Conservation (phyloP, 1,140 invertebrate species). For the Cylas formicarius region DNA sequence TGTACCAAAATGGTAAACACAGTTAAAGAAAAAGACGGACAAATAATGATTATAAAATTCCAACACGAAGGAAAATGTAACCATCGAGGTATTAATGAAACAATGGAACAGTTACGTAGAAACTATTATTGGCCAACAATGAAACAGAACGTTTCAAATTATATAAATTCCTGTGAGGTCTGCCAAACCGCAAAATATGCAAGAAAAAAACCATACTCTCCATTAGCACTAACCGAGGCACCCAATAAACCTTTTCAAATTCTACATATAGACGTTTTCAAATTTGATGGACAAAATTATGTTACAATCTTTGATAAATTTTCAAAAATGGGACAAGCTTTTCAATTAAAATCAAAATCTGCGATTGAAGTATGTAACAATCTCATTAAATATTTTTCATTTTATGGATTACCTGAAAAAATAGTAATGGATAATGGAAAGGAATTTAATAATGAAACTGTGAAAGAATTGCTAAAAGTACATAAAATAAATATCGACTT, state of each 20-base stretch:
- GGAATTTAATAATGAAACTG: too few relatives aligned
- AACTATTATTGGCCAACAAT: conserved; percentile 13
- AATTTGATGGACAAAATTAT: conserved; percentile 4
- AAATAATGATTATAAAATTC: too few relatives aligned
- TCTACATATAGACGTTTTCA: conserved; percentile 14
- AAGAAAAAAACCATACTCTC: conserved; percentile 2
- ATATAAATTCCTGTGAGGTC: conserved; percentile 9
- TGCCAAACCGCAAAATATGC: conserved; percentile 10
- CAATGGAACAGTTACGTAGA: neutral
- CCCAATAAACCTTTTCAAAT: conserved; percentile 5
- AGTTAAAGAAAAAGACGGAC: too few relatives aligned
- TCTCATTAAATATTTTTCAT: too few relatives aligned
- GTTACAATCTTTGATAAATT: conserved; percentile 12
- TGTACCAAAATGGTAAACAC: too few relatives aligned
- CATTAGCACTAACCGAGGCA: conserved; percentile 8
- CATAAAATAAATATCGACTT: too few relatives aligned
- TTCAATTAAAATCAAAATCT: too few relatives aligned
- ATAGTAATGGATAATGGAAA: too few relatives aligned
- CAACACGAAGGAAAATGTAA: conserved; percentile 13
- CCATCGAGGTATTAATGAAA: conserved; percentile 13
- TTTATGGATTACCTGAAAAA: too few relatives aligned
- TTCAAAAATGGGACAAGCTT: conserved; percentile 6
- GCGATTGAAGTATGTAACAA: too few relatives aligned
- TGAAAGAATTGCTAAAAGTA: too few relatives aligned
- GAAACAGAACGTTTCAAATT: conserved; percentile 4